These are phyloP conservation scores for Anseranas semipalmata DNA, from an alignment of 2,113 vertebrate genomes.

Conservation along the genomic window DNA sequence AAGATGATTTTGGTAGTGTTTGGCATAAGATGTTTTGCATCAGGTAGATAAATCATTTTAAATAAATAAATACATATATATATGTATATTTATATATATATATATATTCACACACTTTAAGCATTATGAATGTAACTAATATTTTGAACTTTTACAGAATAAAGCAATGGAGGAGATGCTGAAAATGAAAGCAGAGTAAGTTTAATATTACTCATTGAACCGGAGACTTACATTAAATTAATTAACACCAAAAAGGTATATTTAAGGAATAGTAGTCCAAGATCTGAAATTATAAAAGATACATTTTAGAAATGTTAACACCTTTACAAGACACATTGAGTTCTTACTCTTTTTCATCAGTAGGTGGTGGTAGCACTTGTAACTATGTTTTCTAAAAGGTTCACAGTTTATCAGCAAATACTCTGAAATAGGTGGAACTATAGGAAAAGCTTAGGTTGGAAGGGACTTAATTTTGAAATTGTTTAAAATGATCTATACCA, in stretches of 20 bases:
- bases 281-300: neutral
- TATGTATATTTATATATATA: no score
- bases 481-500: neutral
- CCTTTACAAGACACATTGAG: neutral
- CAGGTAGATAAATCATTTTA: neutral
- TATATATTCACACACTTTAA: neutral
- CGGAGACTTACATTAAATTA: neutral
- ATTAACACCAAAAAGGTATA: neutral
- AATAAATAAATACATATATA: no score
- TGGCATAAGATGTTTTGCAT: neutral
- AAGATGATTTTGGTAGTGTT: neutral
- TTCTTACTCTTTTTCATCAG: constrained; percentile 17
- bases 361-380: constrained; percentile 46
- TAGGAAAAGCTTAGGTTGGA: neutral
- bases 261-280: neutral
- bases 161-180: constrained; percentile 79
- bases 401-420: neutral
- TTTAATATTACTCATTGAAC: constrained; percentile 6
- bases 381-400: neutral
- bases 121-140: neutral
- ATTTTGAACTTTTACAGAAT: constrained; percentile 64
- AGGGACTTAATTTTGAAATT: neutral
- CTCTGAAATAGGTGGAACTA: neutral
- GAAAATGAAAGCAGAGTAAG: constrained; percentile 86
- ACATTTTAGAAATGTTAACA: neutral